Base-by-base conservation (phyloP, 2,797 vertebrate species). In the Karalla daura region DNA sequence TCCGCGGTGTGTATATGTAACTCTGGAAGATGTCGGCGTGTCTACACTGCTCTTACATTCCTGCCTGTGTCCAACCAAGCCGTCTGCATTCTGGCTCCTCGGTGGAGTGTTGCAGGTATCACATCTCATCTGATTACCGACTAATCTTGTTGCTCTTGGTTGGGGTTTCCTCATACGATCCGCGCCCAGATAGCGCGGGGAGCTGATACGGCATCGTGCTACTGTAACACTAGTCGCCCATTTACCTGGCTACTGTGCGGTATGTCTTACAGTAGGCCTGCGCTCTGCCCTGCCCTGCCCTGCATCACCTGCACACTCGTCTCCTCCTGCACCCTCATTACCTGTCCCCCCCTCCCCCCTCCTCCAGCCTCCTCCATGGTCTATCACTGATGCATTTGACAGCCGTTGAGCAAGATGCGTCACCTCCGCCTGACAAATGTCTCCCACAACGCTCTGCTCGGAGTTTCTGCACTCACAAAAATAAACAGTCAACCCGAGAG, bases 91-190 rank as follows among this genome's bases (percentile, higher is more conserved):
- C 52, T 59, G 63, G 60, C 68, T 75, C 53, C 40, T 70, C 63
- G 7, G 43, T 7, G 35, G 18, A 50, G 44, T 62, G 62, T 14
- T 12, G 40, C 55, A 45, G 58, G 81, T 85, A 81, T 89, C 77
- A 0, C 68, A 73, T 88, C 74, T 27, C 83, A 74, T 78, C 79
- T 82, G 78, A 89, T 88, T 80, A 88, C 66, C n/a, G 25, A 18
- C 79, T 86, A 80, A 90, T 87, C 83, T 76, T 71, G 76, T 83
- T 86, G 76, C 59, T 81, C 81, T 74, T 70, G 43, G 70, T 86
- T 44, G 49, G 74, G 65, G 62, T 85, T 85, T 88, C 79, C 82
- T 88, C 70, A 49, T 80, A 17, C 21, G 81, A 85, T 87, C 66
- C 44, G 70, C 23, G 37, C 1, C 23, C 49, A 62, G 85, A 86